Base-by-base conservation (phyloP, 2,888 invertebrate genomes). In the Agrochola lota region DNA sequence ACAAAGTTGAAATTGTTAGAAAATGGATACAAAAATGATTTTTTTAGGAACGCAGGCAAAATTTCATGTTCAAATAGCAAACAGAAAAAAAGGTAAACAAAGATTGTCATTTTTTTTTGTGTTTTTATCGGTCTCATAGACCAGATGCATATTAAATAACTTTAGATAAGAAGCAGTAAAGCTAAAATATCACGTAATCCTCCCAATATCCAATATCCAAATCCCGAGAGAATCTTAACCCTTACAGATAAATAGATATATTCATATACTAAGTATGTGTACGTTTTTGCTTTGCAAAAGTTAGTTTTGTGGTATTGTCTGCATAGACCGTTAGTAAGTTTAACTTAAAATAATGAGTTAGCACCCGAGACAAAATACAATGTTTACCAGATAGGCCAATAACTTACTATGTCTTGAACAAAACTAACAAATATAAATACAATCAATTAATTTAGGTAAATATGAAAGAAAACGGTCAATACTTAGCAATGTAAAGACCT, bases 141-240 rank as follows among this genome's bases (percentile, higher is more conserved):
- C 95, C 94, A 82, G 84, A 88, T 91, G 91, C 87, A 88, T 89
- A 85, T 91, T 91, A 92, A 88, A 84, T 93, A 93, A 91, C 90
- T 90, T 94, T 91, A 93, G 91, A 88, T 91, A 92, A 92, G 94
- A 95, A 95, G 96, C 96, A 92, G 95, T 96, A 96, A 96, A 96
- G 96, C 96, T 96, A 94, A 95, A 94, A 95, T 96, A 96, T 96
- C 96, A 96, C 96, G 91, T 90, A 92, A 94, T 94, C 92, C 95
- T 94, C 95, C 52, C 52, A 52, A 52, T 52, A 52, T 52, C 49
- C 49, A 52, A 52, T 52, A 52, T 52, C 52, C 52, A 52, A 52
- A 52, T 88, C 79, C 80, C 81, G 89, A 94, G 95, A 96, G 95
- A 95, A 95, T 94, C 90, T 88, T 88, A 90, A 90, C 88, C 89